Evolutionary conservation across 2,797 vertebrate species (phyloP), one percentile per base, ranked within the genome.

Genomic region (Amblyraja radiata): DNA sequence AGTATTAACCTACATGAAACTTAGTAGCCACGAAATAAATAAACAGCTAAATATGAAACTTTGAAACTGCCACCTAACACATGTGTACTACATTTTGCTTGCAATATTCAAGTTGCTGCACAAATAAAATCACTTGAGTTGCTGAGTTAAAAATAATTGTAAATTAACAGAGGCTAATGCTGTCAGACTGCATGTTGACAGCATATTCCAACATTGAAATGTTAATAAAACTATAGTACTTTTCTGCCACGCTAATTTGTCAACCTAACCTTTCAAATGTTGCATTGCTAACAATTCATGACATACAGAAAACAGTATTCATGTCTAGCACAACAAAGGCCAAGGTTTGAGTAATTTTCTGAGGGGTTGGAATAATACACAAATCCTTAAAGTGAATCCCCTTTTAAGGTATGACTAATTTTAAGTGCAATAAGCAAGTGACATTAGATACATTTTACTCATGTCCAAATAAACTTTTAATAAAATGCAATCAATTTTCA

Each of bases 401-500:
- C 7, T 65, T n/a, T 74, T 36, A 13, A 76, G 10, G 6, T 58
- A 58, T 74, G 76, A 74, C 39, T 46, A 74, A 76, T 76, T 74
- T 71, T 74, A 14, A 7, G 28, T 10, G 39, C 36, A 73, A 39
- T 46, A 73, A 90, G 61, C 9, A 74, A 13, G 23, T 74, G 73
- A 28, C 36, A 73, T 86, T 39, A 46, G n/a, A 36, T 39, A 92
- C 74, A 92, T 54, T 92, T 92, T 54, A 32, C 36, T 88, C 8
- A 32, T 32, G n/a, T 88, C n/a, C 61, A 92, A 74, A 21, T 58
- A 9, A 23, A 92, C 23, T 58, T 92, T 73, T 68, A 68, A 68
- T 68, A 46, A 39, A 74, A 88, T 92, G 68, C 71, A 92, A 92
- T 46, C 90, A 54, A 90, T 74, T 74, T 74, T 91, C 46, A 39